Evolutionary conservation across 2,113 vertebrate genomes (phyloP).

Genomic region (Oreochromis aureus): DNA sequence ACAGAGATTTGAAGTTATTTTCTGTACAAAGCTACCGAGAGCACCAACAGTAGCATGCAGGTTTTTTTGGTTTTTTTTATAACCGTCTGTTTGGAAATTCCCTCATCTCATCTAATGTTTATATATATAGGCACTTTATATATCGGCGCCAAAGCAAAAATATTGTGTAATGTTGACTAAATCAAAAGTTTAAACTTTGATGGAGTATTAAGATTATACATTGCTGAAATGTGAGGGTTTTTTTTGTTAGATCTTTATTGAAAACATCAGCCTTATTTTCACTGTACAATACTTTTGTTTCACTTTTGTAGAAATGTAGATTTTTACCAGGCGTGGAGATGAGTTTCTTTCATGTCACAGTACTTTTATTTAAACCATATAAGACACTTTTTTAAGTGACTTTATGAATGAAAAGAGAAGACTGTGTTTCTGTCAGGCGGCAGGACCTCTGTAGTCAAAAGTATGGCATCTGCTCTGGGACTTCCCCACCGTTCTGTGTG

Average conservation of each 20-base stretch:
- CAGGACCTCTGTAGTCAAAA: not conserved
- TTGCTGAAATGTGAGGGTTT: not conserved
- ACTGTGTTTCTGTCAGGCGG: not conserved
- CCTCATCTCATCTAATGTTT: not conserved
- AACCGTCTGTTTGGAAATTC: not conserved
- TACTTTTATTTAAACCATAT: not conserved
- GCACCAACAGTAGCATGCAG: not conserved
- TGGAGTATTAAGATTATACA: not conserved
- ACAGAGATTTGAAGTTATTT: not conserved
- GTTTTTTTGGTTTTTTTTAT: not conserved
- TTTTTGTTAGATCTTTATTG: not conserved
- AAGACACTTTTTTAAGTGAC: not conserved
- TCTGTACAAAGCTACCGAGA: not conserved
- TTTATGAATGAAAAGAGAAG: not conserved
- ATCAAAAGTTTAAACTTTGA: not conserved
- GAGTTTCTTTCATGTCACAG: not conserved
- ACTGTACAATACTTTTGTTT: not conserved
- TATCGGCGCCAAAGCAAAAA: not conserved
- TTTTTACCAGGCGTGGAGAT: not conserved
- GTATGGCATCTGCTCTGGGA: not conserved
- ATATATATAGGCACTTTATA: accelerated
- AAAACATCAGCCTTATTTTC: not conserved
- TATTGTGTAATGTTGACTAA: not conserved
- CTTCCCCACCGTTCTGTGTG: not conserved
- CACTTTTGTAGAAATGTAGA: not conserved